These are phyloP conservation scores for Rallus crepitans DNA, from an alignment of 2,797 vertebrate species.

Conservation along the genomic window DNA sequence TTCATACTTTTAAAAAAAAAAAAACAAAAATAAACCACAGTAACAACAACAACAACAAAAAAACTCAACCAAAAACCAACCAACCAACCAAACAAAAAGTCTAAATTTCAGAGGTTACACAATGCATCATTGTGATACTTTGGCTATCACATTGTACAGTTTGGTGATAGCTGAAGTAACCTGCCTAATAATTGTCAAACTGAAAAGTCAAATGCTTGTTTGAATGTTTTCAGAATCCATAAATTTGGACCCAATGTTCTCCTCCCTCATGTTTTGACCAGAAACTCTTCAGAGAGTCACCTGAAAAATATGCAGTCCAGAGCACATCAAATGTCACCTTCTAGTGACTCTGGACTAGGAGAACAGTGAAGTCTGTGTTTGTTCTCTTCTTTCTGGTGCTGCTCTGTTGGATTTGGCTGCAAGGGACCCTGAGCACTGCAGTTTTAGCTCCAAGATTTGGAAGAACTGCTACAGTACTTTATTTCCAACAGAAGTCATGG, in stretches of 20 bases:
- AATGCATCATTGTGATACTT: not conserved
- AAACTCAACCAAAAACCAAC: not conserved
- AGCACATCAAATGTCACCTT: not conserved
- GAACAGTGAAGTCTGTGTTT: not conserved
- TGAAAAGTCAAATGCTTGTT: not conserved
- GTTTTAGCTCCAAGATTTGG: not conserved
- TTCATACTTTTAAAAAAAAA: not conserved
- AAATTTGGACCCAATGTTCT: not conserved
- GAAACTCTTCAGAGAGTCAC: not conserved
- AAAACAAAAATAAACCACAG: not conserved
- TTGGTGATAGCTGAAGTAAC: not conserved
- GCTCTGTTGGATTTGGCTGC: not conserved
- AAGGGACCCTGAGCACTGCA: not conserved
- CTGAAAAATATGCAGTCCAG: not conserved
- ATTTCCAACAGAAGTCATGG: not conserved
- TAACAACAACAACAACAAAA: not conserved
- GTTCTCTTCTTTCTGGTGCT: not conserved
- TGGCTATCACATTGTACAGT: not conserved
- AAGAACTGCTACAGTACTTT: not conserved
- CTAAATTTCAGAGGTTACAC: not conserved
- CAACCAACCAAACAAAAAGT: not conserved
- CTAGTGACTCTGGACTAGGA: not conserved
- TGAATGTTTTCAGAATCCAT: not conserved
- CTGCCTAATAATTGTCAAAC: not conserved
- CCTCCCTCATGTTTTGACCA: not conserved